Evolutionary conservation across 2,888 invertebrate species (phyloP), one percentile per base, ranked within the genome.

Genomic region (Heterodera filipjevi): DNA sequence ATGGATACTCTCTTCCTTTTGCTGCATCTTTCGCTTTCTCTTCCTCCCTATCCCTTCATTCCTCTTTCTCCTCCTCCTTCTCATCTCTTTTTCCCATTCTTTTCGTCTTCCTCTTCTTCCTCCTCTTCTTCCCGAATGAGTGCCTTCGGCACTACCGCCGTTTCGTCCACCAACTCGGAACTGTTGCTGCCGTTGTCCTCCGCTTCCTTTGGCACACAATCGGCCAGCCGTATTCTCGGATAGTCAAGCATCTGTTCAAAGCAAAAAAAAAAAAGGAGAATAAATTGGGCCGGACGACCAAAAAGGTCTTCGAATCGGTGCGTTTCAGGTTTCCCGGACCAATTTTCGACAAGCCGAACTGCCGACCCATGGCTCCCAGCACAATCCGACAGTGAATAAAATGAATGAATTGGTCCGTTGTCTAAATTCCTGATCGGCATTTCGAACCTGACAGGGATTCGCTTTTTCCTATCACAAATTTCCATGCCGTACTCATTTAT

Each of bases 201-300:
- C 70, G 83, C 84, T 32, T 83, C 84, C 66, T 83, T 84, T 66
- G 85, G 84, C 77, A 81, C 82, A 76, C 86, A 86, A 74, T 85
- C 83, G 16, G 49, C 53, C 71, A 86, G 44, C 39, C 81, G 80
- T 32, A 85, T 81, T 16, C 85, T 81, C 14, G 82, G 79, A 30
- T 82, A 68, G 70, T 84, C 85, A 73, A 82, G 14, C 0, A 53
- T 16, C 53, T 59, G 27, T n/a, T n/a, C 3, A 8, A 59, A n/a
- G 59, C 6, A 27, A n/a, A 59, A 59, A 27, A 3, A n/a, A 2
- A 2, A 16, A 19, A 49, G 12, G 46, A 16, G 46, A 12, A 49
- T 2, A 12, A 49, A 12, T 12, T 12, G 44, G 44, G 44, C 5
- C 44, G 44, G 44, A 44, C 12, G n/a, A n/a, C n/a, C n/a, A n/a